phyloP scores from a whole-genome alignment of 2,797 vertebrate genomes.

The Pseudochirops corinnae region DNA sequence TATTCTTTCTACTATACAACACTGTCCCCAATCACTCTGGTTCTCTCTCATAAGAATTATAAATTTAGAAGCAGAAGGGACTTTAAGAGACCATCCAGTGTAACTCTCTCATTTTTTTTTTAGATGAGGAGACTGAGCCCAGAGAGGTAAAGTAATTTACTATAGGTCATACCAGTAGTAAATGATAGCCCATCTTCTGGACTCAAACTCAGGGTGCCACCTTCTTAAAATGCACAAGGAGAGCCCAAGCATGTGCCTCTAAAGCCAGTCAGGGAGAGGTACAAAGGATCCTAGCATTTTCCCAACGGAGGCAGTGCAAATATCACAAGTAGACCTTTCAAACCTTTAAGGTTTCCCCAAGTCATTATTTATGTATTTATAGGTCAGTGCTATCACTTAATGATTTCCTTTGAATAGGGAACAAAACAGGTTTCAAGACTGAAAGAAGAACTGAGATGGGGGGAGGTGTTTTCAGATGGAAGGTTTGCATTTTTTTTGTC shows the following conservation, averaged over 20 bases:
- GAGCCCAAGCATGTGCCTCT: not conserved
- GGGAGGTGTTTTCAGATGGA: slow-evolving; percentile 68
- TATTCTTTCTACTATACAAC: not conserved
- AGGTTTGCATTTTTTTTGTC: slow-evolving; percentile 47
- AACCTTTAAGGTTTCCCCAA: slow-evolving; percentile 63
- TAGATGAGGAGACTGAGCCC: not conserved
- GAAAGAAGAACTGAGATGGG: slow-evolving; percentile 58
- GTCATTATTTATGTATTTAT: slow-evolving; percentile 61
- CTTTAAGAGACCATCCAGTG: not conserved
- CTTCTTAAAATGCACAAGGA: not conserved
- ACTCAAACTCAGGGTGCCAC: not conserved
- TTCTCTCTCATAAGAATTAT: not conserved
- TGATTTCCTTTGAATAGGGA: slow-evolving; percentile 76
- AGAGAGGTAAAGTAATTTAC: not conserved
- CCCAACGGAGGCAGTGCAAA: not conserved
- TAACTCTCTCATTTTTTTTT: not conserved
- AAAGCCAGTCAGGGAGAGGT: not conserved
- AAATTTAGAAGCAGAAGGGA: not conserved
- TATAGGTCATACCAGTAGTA: not conserved
- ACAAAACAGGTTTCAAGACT: slow-evolving; percentile 65
- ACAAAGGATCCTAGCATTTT: not conserved
- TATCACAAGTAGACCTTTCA: slow-evolving; percentile 56
- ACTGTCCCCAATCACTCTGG: not conserved
- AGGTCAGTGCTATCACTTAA: slow-evolving; percentile 56
- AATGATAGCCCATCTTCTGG: not conserved